Percentiles rank a stretch among this genome's conserved stretches.
Evolutionary conservation across 2,797 vertebrate species (phyloP).

Genomic region (Pteropus rufus): DNA sequence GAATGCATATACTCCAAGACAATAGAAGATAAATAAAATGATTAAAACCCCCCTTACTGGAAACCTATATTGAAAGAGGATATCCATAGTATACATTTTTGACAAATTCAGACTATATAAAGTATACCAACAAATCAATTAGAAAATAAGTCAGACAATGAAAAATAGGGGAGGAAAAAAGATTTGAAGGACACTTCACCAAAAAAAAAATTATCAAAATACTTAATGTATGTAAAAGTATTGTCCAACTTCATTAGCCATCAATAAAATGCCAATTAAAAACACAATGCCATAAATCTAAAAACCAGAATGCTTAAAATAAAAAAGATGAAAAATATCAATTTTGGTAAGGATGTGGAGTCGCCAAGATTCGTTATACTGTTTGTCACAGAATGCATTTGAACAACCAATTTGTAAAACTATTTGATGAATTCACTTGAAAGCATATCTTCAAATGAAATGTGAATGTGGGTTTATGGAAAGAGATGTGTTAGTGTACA

Average conservation of each 20-base stretch:
- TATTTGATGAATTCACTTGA: not conserved
- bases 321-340: not conserved
- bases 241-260: not conserved
- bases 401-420: not conserved
- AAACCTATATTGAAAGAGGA: not conserved
- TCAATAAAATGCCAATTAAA: not conserved
- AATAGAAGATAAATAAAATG: not conserved
- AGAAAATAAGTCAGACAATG: not conserved
- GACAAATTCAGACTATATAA: not conserved
- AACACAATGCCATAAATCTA: not conserved
- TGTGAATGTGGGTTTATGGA: not conserved
- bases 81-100: not conserved
- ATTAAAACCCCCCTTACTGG: not conserved
- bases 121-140: not conserved
- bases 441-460: not conserved
- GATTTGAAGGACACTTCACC: not conserved
- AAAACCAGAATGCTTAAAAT: not conserved
- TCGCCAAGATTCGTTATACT: not conserved
- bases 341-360: not conserved
- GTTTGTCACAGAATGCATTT: not conserved
- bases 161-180: not conserved
- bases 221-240: not conserved
- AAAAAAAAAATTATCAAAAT: not conserved
- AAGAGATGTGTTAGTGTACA: not conserved
- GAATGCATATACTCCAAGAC: not conserved